phyloP scores from a whole-genome alignment of 2,113 vertebrate genomes.

The Lophius piscatorius region DNA sequence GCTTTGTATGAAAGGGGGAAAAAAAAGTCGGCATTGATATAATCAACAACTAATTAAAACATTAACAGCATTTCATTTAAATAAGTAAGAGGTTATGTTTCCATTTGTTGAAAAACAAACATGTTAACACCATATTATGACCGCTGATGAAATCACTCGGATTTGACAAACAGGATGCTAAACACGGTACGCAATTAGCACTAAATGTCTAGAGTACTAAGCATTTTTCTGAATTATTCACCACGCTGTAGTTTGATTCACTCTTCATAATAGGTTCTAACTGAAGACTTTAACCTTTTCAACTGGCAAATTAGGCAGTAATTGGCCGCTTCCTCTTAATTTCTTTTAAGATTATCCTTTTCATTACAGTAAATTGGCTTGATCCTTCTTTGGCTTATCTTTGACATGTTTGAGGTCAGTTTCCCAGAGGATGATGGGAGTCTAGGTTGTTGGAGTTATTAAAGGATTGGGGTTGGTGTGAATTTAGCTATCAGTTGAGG shows the following conservation, averaged over 20 bases:
- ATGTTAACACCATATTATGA: neutral
- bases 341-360: constrained; percentile 34
- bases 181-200: no score
- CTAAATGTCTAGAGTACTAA: constrained; percentile 7
- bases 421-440: constrained; percentile 18
- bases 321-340: constrained; percentile 40
- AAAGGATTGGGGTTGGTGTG: neutral
- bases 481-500: no score
- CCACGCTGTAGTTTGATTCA: constrained; percentile 26
- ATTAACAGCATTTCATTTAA: no score
- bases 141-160: neutral
- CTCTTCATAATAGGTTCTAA: constrained; percentile 44
- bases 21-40: no score
- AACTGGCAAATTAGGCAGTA: constrained; percentile 43
- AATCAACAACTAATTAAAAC: no score
- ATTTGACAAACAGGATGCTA: constrained; percentile 5
- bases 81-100: no score
- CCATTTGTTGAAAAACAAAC: constrained; percentile 5
- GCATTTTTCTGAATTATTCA: constrained; percentile 48
- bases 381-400: constrained; percentile 11
- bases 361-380: constrained; percentile 31
- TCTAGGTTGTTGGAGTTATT: neutral
- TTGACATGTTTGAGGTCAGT: constrained; percentile 9
- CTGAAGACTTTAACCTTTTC: constrained; percentile 57
- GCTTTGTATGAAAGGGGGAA: no score